Evolutionary conservation across 2,888 invertebrate genomes (phyloP).

Genomic region (Apoda limacodes): DNA sequence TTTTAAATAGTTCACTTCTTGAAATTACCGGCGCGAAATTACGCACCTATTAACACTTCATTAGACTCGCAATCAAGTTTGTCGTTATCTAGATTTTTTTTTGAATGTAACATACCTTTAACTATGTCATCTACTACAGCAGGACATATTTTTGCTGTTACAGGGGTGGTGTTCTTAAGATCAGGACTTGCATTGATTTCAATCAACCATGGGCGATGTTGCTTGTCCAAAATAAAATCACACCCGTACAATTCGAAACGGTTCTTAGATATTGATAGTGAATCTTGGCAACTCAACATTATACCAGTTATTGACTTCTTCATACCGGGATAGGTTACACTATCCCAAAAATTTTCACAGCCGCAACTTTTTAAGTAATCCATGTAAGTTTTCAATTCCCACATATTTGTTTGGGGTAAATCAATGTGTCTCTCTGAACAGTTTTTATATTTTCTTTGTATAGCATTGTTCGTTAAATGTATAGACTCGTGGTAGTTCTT

Average conservation of each 20-base stretch:
- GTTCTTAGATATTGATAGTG: conserved; percentile 75
- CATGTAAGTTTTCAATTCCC: conserved; percentile 81
- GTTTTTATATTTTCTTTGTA: conserved; percentile 81
- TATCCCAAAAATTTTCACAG: conserved; percentile 74
- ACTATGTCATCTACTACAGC: conserved; percentile 85
- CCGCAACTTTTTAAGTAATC: conserved; percentile 70
- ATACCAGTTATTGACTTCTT: conserved; percentile 84
- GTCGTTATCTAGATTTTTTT: too few relatives aligned
- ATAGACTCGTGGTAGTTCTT: conserved; percentile 85
- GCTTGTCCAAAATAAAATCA: conserved; percentile 90
- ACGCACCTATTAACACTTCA: too few relatives aligned
- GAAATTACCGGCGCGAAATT: too few relatives aligned
- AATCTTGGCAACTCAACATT: conserved; percentile 82
- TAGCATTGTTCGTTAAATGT: conserved; percentile 89
- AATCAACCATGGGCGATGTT: conserved; percentile 88
- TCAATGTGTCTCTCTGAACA: conserved; percentile 62
- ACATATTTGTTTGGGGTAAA: conserved; percentile 86
- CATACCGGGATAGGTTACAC: conserved; percentile 86
- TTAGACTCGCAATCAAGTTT: too few relatives aligned
- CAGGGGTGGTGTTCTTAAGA: conserved; percentile 82
- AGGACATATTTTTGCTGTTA: conserved; percentile 86
- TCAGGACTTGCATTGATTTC: conserved; percentile 94
- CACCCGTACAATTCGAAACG: conserved; percentile 93
- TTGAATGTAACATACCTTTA: too few relatives aligned
- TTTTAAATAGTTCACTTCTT: too few relatives aligned